These are phyloP conservation scores for Dolichomitus sp. DNA, from an alignment of 2,888 invertebrate genomes.

Conservation along the genomic window DNA sequence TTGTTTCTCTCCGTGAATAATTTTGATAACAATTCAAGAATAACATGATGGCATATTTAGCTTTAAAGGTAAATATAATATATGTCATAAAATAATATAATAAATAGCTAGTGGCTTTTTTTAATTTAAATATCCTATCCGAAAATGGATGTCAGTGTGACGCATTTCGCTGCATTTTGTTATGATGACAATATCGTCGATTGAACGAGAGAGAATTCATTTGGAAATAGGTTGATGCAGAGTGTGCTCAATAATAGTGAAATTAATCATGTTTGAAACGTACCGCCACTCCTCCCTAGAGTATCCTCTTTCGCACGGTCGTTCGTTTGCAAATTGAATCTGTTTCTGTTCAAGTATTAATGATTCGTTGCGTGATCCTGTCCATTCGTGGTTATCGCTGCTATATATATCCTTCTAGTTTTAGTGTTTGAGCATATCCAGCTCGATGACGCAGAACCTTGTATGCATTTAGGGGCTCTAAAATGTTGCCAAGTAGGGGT, in stretches of 20 bases:
- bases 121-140: not conserved
- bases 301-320: slow-evolving; percentile 13
- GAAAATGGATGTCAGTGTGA: not conserved
- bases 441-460: not conserved
- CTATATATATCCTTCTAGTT: not conserved
- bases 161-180: slow-evolving; percentile 5
- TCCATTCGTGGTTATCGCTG: slow-evolving; percentile 2
- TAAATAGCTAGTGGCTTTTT: not conserved
- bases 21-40: not conserved
- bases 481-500: too few relatives aligned
- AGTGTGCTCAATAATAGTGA: slow-evolving; percentile 29
- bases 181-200: slow-evolving; percentile 17
- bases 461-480: not conserved
- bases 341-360: slow-evolving; percentile 24
- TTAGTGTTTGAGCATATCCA: slow-evolving; percentile 7
- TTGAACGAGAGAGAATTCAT: not conserved
- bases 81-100: too few relatives aligned
- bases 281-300: not conserved
- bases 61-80: not conserved
- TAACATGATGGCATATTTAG: not conserved
- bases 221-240: slow-evolving; percentile 20
- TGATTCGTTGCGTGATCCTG: slow-evolving; percentile 20
- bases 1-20: not conserved
- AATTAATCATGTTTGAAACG: slow-evolving; percentile 49
- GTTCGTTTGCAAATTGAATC: slow-evolving; percentile 39